These are phyloP conservation scores for Mionectes olivaceus DNA, from an alignment of 2,797 vertebrate genomes.

Conservation along the genomic window DNA sequence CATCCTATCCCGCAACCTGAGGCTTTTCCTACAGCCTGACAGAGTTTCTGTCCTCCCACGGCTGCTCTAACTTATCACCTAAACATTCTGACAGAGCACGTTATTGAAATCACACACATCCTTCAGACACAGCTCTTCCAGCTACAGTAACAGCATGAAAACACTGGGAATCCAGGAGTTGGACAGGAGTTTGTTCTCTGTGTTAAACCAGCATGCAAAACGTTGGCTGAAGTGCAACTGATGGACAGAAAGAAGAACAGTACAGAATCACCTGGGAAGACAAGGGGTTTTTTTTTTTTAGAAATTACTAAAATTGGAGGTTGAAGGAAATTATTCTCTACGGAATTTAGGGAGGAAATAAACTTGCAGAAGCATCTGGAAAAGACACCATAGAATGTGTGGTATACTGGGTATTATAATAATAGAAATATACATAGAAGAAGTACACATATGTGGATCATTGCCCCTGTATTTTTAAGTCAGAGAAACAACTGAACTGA, in stretches of 20 bases:
- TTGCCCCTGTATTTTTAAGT: background rate
- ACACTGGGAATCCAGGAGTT: background rate
- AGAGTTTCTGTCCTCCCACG: conserved; percentile 75
- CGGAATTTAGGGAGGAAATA: background rate
- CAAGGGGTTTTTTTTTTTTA: background rate
- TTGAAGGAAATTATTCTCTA: background rate
- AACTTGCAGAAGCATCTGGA: background rate
- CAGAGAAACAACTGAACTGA: fast-evolving
- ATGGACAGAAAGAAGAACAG: background rate
- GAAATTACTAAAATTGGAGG: background rate
- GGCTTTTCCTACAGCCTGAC: conserved; percentile 77
- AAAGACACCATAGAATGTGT: background rate
- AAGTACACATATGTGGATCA: background rate
- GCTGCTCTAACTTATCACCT: conserved; percentile 85
- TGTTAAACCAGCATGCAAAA: background rate
- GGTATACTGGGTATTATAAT: background rate
- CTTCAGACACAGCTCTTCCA: conserved; percentile 64
- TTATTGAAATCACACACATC: conserved; percentile 70
- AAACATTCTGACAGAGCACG: conserved; percentile 81
- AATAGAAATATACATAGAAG: background rate
- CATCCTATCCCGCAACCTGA: conserved; percentile 81
- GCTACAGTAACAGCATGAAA: conserved; percentile 26
- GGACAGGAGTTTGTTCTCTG: background rate
- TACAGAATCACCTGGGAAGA: background rate
- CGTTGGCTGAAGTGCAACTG: background rate